A percentile compares a stretch with the other conserved stretches of the same genome.
phyloP scores from a whole-genome alignment of 2,888 invertebrate species.

The Hyles lineata region DNA sequence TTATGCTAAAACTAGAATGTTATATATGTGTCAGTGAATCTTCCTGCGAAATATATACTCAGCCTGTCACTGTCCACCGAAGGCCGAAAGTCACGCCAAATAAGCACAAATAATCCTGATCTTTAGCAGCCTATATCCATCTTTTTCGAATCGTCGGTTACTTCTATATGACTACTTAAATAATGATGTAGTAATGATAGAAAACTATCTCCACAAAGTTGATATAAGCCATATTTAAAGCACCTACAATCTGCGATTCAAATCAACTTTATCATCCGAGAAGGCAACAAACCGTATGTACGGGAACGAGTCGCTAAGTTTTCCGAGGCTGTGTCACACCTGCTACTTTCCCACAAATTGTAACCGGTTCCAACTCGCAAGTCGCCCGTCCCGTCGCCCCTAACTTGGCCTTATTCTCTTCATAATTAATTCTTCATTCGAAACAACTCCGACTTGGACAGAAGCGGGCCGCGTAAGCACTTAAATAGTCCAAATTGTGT shows the following conservation, averaged over 20 bases:
- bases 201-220: conserved; percentile 36
- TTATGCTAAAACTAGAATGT: too few species aligned
- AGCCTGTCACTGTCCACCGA: too few species aligned
- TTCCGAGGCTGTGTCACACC: conserved; percentile 72
- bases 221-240: conserved; percentile 54
- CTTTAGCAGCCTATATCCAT: too few species aligned
- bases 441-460: conserved; percentile 79
- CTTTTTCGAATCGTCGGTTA: too few species aligned
- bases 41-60: too few species aligned
- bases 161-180: too few species aligned
- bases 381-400: conserved; percentile 63
- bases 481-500: conserved; percentile 82
- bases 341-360: conserved; percentile 82
- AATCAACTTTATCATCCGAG: conserved; percentile 81
- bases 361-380: conserved; percentile 75
- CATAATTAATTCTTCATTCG: conserved; percentile 85
- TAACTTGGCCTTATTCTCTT: conserved; percentile 74
- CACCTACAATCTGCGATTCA: conserved; percentile 80
- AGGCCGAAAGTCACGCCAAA: background rate
- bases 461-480: conserved; percentile 77
- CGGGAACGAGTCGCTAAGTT: conserved; percentile 65
- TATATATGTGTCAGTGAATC: too few species aligned
- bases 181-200: conserved; percentile 17
- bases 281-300: conserved; percentile 81
- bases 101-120: background rate